Evolutionary conservation across 2,888 invertebrate genomes (phyloP).

Genomic region (Euclidia mi): DNA sequence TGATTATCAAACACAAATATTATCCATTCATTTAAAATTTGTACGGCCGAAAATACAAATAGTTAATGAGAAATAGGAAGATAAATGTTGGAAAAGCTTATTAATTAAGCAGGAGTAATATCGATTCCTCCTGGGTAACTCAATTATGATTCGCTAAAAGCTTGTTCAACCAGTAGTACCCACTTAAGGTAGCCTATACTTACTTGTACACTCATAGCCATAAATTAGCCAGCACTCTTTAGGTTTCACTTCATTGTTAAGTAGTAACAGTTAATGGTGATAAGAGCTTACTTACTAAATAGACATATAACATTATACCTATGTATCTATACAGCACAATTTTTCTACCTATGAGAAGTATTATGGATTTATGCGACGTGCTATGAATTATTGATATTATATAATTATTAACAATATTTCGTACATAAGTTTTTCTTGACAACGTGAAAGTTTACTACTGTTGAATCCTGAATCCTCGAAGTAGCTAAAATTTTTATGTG

Average conservation of each 20-base stretch:
- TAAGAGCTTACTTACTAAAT: too few species aligned
- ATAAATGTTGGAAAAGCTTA: constrained; percentile 31
- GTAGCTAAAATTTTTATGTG: not conserved
- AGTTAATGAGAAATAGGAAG: constrained; percentile 28
- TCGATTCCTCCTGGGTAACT: constrained; percentile 38
- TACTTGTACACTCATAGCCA: constrained; percentile 2
- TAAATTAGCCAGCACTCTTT: constrained; percentile 1
- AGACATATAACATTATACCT: too few species aligned
- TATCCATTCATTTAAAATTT: constrained; percentile 34
- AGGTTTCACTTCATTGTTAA: not conserved
- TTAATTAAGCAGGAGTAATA: constrained; percentile 32
- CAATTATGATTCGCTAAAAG: constrained; percentile 55
- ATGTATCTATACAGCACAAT: too few species aligned
- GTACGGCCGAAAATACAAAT: constrained; percentile 26
- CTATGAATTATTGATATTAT: too few species aligned
- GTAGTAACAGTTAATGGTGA: too few species aligned
- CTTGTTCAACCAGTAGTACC: constrained; percentile 26
- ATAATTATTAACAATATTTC: too few species aligned
- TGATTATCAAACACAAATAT: constrained; percentile 8
- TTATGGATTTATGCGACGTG: too few species aligned
- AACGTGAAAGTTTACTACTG: too few species aligned
- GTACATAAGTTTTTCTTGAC: too few species aligned
- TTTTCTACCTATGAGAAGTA: too few species aligned
- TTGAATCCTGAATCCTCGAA: too few species aligned
- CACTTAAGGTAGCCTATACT: not conserved